These are phyloP conservation scores for Microplitis mediator DNA, from an alignment of 1,140 invertebrate genomes.

Conservation along the genomic window DNA sequence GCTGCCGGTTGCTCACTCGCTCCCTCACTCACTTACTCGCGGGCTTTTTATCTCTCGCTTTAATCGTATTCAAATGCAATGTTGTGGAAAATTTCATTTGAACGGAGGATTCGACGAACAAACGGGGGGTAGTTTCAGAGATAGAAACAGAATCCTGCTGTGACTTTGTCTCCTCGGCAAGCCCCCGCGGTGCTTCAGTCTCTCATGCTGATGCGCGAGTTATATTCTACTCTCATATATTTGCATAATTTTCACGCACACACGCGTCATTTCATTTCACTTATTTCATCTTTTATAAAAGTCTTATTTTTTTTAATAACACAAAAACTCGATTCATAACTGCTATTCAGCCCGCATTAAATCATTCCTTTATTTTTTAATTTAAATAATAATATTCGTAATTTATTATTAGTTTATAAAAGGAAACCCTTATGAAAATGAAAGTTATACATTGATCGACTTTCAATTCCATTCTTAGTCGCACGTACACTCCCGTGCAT, in stretches of 20 bases:
- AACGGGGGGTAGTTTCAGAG: not conserved
- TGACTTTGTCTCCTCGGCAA: slow-evolving; percentile 57
- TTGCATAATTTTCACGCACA: slow-evolving; percentile 20
- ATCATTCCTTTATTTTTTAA: too few species aligned
- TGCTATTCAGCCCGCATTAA: too few species aligned
- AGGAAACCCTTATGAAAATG: not conserved
- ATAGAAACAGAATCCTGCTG: slow-evolving; percentile 47
- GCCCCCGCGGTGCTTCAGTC: slow-evolving; percentile 39
- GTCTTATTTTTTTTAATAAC: not conserved
- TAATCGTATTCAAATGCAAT: slow-evolving; percentile 63
- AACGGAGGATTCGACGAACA: slow-evolving; percentile 38
- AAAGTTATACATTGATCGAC: not conserved
- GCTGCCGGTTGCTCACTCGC: slow-evolving; percentile 5
- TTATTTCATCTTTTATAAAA: not conserved
- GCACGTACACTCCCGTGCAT: too few species aligned
- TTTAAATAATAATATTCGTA: too few species aligned
- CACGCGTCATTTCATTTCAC: not conserved
- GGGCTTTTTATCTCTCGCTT: slow-evolving; percentile 48
- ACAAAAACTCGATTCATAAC: too few species aligned
- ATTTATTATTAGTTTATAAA: too few species aligned
- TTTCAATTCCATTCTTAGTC: not conserved
- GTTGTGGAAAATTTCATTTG: slow-evolving; percentile 64
- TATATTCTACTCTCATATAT: slow-evolving; percentile 6
- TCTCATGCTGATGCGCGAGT: too few species aligned
- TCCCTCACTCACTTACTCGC: not conserved